A percentile compares a stretch with the other conserved stretches of the same genome.
phyloP scores from a whole-genome alignment of 2,888 invertebrate genomes.

The Cristatella mucedo region DNA sequence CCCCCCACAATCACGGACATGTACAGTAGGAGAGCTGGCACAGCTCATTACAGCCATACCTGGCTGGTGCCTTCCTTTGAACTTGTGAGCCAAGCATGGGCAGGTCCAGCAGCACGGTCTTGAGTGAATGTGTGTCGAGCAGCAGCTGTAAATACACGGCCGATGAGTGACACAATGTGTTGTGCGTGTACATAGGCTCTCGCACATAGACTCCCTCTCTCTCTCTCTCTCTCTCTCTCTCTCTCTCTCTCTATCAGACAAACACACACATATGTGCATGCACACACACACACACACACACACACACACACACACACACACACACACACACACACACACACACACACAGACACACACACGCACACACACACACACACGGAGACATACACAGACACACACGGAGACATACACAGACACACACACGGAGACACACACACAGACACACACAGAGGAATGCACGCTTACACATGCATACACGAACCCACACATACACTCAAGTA shows the following conservation, averaged over 20 bases:
- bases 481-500: neutral
- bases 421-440: neutral
- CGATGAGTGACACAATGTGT: slow-evolving; percentile 2
- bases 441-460: neutral
- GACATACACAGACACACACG: neutral
- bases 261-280: neutral
- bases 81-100: slow-evolving; percentile 81
- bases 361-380: slow-evolving; percentile 1
- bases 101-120: slow-evolving; percentile 74
- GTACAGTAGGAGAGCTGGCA: too few relatives aligned
- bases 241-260: too few relatives aligned
- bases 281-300: neutral
- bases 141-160: slow-evolving; percentile 63
- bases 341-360: neutral
- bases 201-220: too few relatives aligned
- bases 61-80: slow-evolving; percentile 67
- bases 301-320: neutral
- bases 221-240: too few relatives aligned
- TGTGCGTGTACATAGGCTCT: neutral
- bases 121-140: slow-evolving; percentile 56
- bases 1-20: too few relatives aligned
- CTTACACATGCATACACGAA: neutral
- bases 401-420: neutral
- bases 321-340: neutral
- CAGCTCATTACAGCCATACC: slow-evolving; percentile 41